These are phyloP conservation scores for Drosophila kikkawai DNA, from an alignment of 1,140 invertebrate genomes.

Conservation along the genomic window DNA sequence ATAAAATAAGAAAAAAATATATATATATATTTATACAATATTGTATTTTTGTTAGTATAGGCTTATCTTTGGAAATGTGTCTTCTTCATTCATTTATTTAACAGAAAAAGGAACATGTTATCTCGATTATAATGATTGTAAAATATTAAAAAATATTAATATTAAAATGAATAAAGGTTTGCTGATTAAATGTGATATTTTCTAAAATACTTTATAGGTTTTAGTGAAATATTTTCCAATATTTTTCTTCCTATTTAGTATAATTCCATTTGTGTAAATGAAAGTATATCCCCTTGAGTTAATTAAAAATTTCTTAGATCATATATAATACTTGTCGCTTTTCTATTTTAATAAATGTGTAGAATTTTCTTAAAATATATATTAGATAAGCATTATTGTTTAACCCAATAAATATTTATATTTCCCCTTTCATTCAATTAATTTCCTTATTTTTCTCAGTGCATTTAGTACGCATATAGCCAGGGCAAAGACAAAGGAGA, in stretches of 20 bases:
- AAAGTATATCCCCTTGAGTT: too few species aligned
- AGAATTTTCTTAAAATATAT: background rate
- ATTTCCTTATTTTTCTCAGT: background rate
- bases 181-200: background rate
- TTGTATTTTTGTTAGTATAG: too few species aligned
- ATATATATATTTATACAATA: too few species aligned
- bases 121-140: background rate
- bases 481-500: slow-evolving; percentile 49
- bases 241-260: background rate
- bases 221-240: background rate
- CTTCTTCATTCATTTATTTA: background rate
- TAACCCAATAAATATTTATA: background rate
- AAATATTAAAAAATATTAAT: too few species aligned
- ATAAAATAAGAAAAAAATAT: too few species aligned
- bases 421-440: background rate
- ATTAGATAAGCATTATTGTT: too few species aligned
- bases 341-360: background rate
- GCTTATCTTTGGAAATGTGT: too few species aligned
- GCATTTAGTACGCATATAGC: slow-evolving; percentile 9
- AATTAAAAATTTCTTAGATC: background rate
- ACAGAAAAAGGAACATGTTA: too few species aligned
- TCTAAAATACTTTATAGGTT: too few species aligned
- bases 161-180: too few species aligned
- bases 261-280: background rate
- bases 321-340: too few species aligned